phyloP scores from a whole-genome alignment of 2,888 invertebrate genomes.

The Zelleria hepariella region DNA sequence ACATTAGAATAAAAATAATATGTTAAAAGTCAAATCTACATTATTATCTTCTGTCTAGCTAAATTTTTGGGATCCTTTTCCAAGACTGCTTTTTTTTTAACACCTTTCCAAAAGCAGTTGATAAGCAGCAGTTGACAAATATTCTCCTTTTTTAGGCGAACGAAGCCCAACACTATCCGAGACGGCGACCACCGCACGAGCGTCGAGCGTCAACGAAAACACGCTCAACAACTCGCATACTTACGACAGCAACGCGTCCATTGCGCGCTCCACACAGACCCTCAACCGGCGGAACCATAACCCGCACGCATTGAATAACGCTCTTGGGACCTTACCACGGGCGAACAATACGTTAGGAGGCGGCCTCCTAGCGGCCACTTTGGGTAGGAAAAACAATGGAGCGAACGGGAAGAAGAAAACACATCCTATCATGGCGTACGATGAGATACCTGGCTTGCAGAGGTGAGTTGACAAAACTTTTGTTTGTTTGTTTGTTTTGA shows the following conservation, averaged over 20 bases:
- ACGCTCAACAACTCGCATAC: conserved; percentile 43
- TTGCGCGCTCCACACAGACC: conserved; percentile 54
- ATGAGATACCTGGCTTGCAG: conserved; percentile 72
- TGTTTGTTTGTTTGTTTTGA: too few species aligned
- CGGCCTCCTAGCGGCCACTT: conserved; percentile 47
- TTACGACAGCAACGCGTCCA: conserved; percentile 38
- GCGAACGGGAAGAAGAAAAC: conserved; percentile 63
- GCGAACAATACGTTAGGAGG: conserved; percentile 51
- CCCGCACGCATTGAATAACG: conserved; percentile 52
- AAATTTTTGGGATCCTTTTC: too few species aligned
- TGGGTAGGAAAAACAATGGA: conserved; percentile 66
- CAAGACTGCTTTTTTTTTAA: too few species aligned
- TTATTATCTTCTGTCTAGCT: too few species aligned
- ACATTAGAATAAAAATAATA: too few species aligned
- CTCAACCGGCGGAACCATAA: conserved; percentile 48
- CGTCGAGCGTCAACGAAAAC: conserved; percentile 76
- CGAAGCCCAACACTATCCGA: conserved; percentile 87
- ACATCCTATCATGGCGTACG: conserved; percentile 70
- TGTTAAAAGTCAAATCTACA: too few species aligned
- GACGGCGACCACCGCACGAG: conserved; percentile 85
- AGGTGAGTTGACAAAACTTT: conserved; percentile 45
- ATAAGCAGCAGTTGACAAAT: too few species aligned
- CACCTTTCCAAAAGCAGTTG: too few species aligned
- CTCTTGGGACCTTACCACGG: conserved; percentile 56
- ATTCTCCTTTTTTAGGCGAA: conserved; percentile 70